Evolutionary conservation across 2,113 vertebrate genomes (phyloP).

Genomic region (Nothobranchius kuhntae): DNA sequence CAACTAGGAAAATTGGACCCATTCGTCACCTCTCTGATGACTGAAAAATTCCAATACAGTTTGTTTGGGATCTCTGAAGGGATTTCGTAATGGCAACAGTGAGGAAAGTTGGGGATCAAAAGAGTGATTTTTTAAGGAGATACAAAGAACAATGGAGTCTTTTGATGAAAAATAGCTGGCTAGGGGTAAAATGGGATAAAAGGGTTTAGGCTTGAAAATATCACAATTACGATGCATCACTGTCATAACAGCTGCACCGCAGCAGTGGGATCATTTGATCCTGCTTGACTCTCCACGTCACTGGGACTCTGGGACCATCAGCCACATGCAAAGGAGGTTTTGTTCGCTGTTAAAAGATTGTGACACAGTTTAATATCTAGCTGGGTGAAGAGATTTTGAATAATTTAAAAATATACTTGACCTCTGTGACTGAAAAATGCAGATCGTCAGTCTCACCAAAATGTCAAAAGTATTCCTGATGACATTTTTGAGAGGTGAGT

Average conservation of each 20-base stretch:
- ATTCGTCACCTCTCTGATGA: slow-evolving; percentile 68
- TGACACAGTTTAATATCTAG: not conserved
- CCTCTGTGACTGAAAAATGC: not conserved
- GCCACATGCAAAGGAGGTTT: not conserved
- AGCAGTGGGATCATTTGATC: slow-evolving; percentile 42
- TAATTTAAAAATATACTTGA: not conserved
- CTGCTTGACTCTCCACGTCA: slow-evolving; percentile 23
- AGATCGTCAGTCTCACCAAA: too few relatives aligned
- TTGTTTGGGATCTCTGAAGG: slow-evolving; percentile 48
- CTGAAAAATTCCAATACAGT: slow-evolving; percentile 75
- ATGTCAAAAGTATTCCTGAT: not conserved
- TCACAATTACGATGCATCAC: slow-evolving; percentile 64
- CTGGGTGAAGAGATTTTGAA: not conserved
- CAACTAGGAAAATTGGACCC: slow-evolving; percentile 64
- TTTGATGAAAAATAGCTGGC: slow-evolving; percentile 56
- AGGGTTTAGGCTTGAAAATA: slow-evolving; percentile 63
- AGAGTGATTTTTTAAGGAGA: slow-evolving; percentile 49
- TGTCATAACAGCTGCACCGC: slow-evolving; percentile 44
- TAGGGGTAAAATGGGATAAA: slow-evolving; percentile 57
- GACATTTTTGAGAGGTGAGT: not conserved
- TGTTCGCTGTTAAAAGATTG: slow-evolving; percentile 14
- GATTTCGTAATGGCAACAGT: slow-evolving; percentile 32
- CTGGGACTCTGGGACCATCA: slow-evolving; percentile 8
- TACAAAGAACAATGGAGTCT: slow-evolving; percentile 51
- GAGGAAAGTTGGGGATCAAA: slow-evolving; percentile 22